Evolutionary conservation across 1,140 invertebrate species (phyloP), one percentile per base, ranked within the genome.

Genomic region (Pseudomyrmex gracilis): DNA sequence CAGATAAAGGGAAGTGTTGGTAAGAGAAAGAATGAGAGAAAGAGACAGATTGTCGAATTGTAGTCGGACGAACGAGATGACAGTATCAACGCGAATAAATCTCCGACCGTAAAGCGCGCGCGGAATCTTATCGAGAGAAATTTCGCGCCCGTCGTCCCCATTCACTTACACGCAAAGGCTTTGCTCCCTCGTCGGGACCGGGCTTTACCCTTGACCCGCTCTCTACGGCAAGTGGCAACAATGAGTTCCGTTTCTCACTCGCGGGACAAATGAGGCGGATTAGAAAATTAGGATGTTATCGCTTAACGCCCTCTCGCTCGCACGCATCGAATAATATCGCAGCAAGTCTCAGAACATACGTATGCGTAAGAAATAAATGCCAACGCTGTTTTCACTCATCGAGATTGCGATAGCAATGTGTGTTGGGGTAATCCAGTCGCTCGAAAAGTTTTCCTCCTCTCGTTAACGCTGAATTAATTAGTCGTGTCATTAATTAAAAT

Each of bases 201-300:
- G 66, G 45, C 34, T 74, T 60, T 85, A 87, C 86, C 86, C 86
- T 87, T 87, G 86, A 87, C 86, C 85, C 85, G 86, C 43, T 77
- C 58, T 66, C 58, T 66, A 70, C 70, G 9, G 71, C 73, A 84
- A 87, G 71, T 76, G 73, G 71, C 73, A 73, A 87, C 83, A 80
- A 87, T 43, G 86, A 70, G 82, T 80, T 88, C 85, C 85, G 82
- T 68, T 87, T 82, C 76, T 85, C 47, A 45, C 85, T 61, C 86
- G 86, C 83, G 86, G 76, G 83, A 87, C 86, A 84, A 87, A 87
- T 47, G 86, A 87, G 60, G 73, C 83, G 63, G 85, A 87, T 87
- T 87, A 87, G 85, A 87, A 87, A 84, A 87, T 87, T 87, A 83
- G 49, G 20, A 74, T 85, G 82, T 87, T 86, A 87, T 86, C 60